Evolutionary conservation across 1,140 invertebrate genomes (phyloP), one percentile per base, ranked within the genome.

Genomic region (Drosophila punjabiensis): DNA sequence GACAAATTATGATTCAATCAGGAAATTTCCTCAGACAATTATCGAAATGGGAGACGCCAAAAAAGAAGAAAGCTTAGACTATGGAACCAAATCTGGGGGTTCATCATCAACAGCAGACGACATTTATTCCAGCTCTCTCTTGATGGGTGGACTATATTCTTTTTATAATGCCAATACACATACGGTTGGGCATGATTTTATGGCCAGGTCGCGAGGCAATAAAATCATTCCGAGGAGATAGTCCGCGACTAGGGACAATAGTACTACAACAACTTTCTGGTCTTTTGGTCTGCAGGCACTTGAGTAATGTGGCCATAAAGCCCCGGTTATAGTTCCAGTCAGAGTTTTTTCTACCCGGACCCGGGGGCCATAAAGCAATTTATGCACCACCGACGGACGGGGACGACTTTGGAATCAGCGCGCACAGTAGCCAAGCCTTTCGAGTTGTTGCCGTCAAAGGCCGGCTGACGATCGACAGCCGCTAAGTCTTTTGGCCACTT

Each of bases 221-320:
- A 90, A 90, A 91, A 74, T 84, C 56, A 70, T 75, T 83, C 63
- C 64, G 61, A 45, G 52, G 53, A 61, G 52, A 74, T 74, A 73
- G 65, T 50, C 69, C 33, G 33, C 55, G 39, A 50, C 65, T 58
- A 37, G 67, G 66, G 39, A 43, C 41, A 69, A 39, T 61, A 60
- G 37, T 74, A 67, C 47, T 45, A 43, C 64, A 20, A 37, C 33
- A 37, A 6, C 53, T n/a, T n/a, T n/a, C 53, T 8, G 73, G 52
- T 43, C 70, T 37, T 71, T 56, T 76, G 70, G 78, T 58, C 56
- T 58, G 55, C 71, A 74, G 88, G 79, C 86, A 90, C 86, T 90
- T 90, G 86, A 90, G 79, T 90, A 90, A 90, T 86, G 68, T 74
- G 86, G 82, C 82, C 86, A 90, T 90, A 90, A 90, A 90, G 86